These are phyloP conservation scores for Dioctria linearis DNA, from an alignment of 2,888 invertebrate genomes.

Conservation along the genomic window DNA sequence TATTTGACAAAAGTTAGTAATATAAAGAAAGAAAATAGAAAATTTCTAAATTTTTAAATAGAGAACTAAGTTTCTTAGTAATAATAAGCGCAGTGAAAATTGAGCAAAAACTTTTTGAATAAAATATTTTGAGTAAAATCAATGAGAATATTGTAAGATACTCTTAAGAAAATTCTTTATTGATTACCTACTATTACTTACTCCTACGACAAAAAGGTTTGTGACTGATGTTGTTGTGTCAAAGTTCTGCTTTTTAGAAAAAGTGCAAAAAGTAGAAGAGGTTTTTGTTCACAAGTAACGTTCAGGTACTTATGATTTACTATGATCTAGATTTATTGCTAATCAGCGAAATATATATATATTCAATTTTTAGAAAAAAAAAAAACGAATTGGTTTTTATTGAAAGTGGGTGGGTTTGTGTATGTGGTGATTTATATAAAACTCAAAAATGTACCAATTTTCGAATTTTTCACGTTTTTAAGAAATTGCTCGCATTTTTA, in stretches of 20 bases:
- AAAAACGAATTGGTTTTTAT: neutral
- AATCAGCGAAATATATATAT: slow-evolving; percentile 14
- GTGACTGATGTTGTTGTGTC: slow-evolving; percentile 49
- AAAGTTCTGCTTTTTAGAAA: slow-evolving; percentile 32
- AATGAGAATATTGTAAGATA: slow-evolving; percentile 2
- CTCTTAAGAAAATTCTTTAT: slow-evolving; percentile 4
- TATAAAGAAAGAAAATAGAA: neutral
- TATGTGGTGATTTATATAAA: too few relatives aligned
- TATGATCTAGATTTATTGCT: slow-evolving; percentile 31
- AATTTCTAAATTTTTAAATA: slow-evolving; percentile 4
- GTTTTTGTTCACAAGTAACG: neutral
- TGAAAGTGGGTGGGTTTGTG: too few relatives aligned
- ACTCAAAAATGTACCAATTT: too few relatives aligned
- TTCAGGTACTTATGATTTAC: slow-evolving; percentile 34
- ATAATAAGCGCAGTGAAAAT: neutral
- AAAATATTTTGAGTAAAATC: slow-evolving; percentile 20
- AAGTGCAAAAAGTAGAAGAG: neutral
- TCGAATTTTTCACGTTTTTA: too few relatives aligned
- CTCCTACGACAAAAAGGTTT: slow-evolving; percentile 32
- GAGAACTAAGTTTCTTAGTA: neutral
- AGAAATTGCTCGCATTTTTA: too few relatives aligned
- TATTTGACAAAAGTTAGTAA: neutral
- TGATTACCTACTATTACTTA: slow-evolving; percentile 11
- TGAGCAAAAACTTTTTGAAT: neutral
- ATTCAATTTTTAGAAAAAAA: slow-evolving; percentile 37